Evolutionary conservation across 2,888 invertebrate species (phyloP).

Genomic region (Willowsia nigromaculata): DNA sequence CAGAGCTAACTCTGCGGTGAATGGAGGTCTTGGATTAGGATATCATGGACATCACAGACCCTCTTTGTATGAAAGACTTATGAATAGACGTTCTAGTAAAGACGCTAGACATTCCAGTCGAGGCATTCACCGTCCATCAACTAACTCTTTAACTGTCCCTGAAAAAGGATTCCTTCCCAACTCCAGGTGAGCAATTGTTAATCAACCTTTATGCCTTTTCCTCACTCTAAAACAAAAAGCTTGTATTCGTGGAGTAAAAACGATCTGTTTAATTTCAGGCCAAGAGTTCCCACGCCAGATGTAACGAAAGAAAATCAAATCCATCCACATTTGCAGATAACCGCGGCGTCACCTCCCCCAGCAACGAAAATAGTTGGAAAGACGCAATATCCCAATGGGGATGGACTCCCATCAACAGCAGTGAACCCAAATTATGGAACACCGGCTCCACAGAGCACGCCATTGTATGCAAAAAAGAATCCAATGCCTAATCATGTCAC

Average conservation of each 20-base stretch:
- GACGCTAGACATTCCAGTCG: constrained; percentile 80
- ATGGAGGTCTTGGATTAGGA: constrained; percentile 67
- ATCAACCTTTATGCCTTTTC: background rate
- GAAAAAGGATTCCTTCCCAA: constrained; percentile 59
- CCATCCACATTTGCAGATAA: constrained; percentile 28
- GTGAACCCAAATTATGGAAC: constrained; percentile 60
- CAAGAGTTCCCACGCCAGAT: constrained; percentile 94
- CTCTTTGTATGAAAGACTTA: constrained; percentile 90
- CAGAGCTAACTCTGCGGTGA: constrained; percentile 66
- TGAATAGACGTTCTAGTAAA: constrained; percentile 89
- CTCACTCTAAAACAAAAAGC: too few species aligned
- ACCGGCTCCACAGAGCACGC: background rate
- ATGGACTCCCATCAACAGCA: background rate
- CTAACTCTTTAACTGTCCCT: constrained; percentile 61
- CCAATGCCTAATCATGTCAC: background rate
- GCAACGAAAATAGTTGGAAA: background rate
- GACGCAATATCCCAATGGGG: constrained; percentile 21
- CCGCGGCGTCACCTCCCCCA: constrained; percentile 50
- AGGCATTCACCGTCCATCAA: constrained; percentile 53
- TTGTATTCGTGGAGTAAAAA: too few species aligned
- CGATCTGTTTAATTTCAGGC: constrained; percentile 81
- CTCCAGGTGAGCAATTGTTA: constrained; percentile 61
- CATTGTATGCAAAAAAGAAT: constrained; percentile 30
- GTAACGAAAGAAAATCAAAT: constrained; percentile 86
- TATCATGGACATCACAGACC: constrained; percentile 83